phyloP scores from a whole-genome alignment of 1,140 invertebrate genomes.

The Goniozus legneri region DNA sequence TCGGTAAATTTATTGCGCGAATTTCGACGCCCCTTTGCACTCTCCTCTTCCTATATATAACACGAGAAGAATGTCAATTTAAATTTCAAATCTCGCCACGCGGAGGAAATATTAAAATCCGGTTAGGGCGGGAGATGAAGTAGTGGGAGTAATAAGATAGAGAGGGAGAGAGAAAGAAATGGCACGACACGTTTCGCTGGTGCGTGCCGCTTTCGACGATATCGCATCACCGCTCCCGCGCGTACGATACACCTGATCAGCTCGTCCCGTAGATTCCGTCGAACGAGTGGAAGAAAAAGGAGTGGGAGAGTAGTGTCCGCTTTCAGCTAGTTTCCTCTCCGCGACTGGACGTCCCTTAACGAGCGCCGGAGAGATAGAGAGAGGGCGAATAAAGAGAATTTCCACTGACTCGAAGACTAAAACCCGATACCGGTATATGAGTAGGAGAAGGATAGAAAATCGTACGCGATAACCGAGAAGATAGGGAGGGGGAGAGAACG shows the following conservation, averaged over 20 bases:
- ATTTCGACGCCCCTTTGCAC: too few relatives aligned
- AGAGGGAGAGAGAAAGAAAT: too few relatives aligned
- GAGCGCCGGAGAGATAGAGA: neutral
- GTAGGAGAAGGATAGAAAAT: neutral
- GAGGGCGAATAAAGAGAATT: conserved; percentile 11
- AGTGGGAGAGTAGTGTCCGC: conserved; percentile 10
- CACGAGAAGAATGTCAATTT: too few relatives aligned
- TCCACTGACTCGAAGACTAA: conserved; percentile 9
- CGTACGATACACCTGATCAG: conserved; percentile 4
- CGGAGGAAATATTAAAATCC: too few relatives aligned
- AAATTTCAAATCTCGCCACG: too few relatives aligned
- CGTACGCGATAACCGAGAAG: too few relatives aligned
- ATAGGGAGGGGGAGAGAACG: too few relatives aligned
- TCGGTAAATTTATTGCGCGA: too few relatives aligned
- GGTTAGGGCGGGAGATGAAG: too few relatives aligned
- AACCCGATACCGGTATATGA: conserved; percentile 15
- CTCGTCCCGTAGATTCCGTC: conserved; percentile 13
- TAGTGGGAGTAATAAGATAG: too few relatives aligned
- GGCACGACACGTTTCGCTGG: neutral
- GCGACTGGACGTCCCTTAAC: conserved; percentile 13
- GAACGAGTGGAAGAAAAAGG: conserved; percentile 1
- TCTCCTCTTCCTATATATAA: too few relatives aligned
- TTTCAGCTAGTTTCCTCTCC: conserved; percentile 18
- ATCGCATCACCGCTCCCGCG: too few relatives aligned
- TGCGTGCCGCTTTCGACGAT: neutral